A percentile compares a stretch with the other conserved stretches of the same genome.
These are phyloP conservation scores for Anastrepha obliqua DNA, from an alignment of 1,140 invertebrate species.

Conservation along the genomic window DNA sequence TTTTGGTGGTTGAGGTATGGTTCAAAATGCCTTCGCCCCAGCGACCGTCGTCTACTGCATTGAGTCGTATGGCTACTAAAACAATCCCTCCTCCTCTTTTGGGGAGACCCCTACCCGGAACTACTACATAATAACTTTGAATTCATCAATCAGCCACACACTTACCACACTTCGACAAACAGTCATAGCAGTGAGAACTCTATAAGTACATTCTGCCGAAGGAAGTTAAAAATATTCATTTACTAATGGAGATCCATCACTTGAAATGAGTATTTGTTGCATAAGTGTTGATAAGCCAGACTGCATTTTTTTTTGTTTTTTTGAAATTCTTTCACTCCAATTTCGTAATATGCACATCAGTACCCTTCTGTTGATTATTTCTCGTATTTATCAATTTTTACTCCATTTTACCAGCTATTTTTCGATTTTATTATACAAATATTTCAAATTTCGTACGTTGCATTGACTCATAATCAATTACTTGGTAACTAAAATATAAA, in stretches of 20 bases:
- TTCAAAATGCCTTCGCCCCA: too few species aligned
- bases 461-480: too few species aligned
- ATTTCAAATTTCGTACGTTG: too few species aligned
- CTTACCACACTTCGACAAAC: not conserved
- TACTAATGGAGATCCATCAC: constrained; percentile 27
- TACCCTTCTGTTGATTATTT: not conserved
- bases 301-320: not conserved
- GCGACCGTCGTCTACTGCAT: too few species aligned
- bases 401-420: not conserved
- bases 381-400: not conserved
- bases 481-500: too few species aligned
- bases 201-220: too few species aligned
- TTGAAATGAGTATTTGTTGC: not conserved
- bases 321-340: not conserved
- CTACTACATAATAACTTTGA: too few species aligned
- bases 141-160: not conserved
- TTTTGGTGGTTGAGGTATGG: too few species aligned
- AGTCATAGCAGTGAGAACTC: not conserved
- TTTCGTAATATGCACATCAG: not conserved
- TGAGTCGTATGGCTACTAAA: too few species aligned
- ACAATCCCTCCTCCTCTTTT: too few species aligned
- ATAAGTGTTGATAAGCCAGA: not conserved
- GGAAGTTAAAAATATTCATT: not conserved
- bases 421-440: too few species aligned
- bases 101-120: too few species aligned